Evolutionary conservation across 1,140 invertebrate species (phyloP).

Genomic region (Holcopasites calliopsidis): DNA sequence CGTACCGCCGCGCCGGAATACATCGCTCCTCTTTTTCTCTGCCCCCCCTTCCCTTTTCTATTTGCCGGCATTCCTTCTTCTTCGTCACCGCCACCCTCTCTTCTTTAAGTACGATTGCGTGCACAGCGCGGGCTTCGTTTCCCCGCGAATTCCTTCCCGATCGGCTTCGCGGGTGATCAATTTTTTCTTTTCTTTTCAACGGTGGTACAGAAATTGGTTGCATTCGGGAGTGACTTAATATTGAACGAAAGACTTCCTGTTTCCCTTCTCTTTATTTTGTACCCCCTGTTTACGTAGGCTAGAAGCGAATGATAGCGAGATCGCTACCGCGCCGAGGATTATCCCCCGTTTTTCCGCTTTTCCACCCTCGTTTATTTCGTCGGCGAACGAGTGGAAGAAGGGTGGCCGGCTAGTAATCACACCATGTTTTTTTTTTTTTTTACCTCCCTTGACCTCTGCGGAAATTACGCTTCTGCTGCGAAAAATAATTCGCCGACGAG

Average conservation of each 20-base stretch:
- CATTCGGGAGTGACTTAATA: too few species aligned
- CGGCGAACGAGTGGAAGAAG: background rate
- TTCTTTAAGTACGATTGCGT: too few species aligned
- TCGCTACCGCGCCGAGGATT: background rate
- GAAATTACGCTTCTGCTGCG: background rate
- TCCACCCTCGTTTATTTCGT: slow-evolving; percentile 6
- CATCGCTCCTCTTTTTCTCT: slow-evolving; percentile 33
- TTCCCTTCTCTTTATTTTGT: too few species aligned
- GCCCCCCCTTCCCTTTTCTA: slow-evolving; percentile 2
- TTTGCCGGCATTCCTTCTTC: background rate
- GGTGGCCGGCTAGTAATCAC: background rate
- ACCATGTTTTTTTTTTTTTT: too few species aligned
- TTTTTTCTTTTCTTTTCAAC: too few species aligned
- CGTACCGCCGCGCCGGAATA: slow-evolving; percentile 59
- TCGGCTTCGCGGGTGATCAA: too few species aligned
- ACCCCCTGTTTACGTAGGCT: too few species aligned
- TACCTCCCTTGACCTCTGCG: background rate
- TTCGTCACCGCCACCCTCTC: too few species aligned
- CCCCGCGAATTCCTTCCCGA: too few species aligned
- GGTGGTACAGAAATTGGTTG: too few species aligned
- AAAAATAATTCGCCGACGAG: slow-evolving; percentile 7
- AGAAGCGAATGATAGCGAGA: background rate
- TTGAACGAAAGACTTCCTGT: too few species aligned
- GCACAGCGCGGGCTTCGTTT: too few species aligned
- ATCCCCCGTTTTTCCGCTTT: slow-evolving; percentile 2